Percentiles rank a stretch among this genome's conserved stretches.
Evolutionary conservation across 23 tunicate genomes (phyloP).

Genomic region (Diplosoma virens): DNA sequence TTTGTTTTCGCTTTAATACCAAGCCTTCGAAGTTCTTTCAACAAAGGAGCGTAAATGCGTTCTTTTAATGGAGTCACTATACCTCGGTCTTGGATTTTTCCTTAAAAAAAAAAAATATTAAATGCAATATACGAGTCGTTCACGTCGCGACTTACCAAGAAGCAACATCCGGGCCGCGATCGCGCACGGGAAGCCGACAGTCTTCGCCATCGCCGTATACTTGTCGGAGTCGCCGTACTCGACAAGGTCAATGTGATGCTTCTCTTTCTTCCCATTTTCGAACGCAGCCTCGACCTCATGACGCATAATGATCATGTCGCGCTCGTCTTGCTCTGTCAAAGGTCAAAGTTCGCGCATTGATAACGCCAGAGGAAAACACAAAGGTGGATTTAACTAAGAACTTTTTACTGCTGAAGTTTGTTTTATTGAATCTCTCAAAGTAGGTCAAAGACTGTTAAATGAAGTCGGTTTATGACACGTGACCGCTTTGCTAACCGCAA

Average conservation of each 20-base stretch:
- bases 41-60: conserved; percentile 62
- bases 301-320: conserved; percentile 86
- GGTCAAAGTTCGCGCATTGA: too few species aligned
- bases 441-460: too few species aligned
- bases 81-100: conserved; percentile 80
- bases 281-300: conserved; percentile 84
- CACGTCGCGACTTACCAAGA: conserved; percentile 41
- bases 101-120: conserved; percentile 22
- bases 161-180: conserved; percentile 85
- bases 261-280: conserved; percentile 28
- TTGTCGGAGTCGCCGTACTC: conserved; percentile 76
- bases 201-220: conserved; percentile 95
- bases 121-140: background rate
- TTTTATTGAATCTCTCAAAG: too few species aligned
- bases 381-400: too few species aligned
- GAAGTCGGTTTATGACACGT: too few species aligned
- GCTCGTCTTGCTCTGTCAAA: too few species aligned
- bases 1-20: conserved; percentile 66
- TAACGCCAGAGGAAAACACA: too few species aligned
- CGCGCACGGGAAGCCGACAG: conserved; percentile 98
- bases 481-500: too few species aligned
- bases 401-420: too few species aligned
- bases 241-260: conserved; percentile 73
- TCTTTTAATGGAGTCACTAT: conserved; percentile 80
- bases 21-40: conserved; percentile 68